phyloP scores from a whole-genome alignment of 2,797 vertebrate genomes.

The Synanceia verrucosa region DNA sequence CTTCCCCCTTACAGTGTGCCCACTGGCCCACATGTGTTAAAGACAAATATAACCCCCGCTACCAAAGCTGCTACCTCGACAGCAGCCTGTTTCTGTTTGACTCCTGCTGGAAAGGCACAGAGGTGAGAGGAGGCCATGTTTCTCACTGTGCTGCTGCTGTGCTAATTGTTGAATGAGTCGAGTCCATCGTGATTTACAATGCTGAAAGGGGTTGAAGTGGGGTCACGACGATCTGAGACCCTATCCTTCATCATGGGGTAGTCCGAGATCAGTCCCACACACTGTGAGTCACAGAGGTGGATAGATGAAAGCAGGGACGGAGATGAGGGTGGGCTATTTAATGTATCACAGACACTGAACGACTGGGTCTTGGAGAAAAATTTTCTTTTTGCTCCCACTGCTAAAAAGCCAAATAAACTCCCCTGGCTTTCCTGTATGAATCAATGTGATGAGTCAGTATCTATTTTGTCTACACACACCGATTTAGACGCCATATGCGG shows the following conservation, averaged over 20 bases:
- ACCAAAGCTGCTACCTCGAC: conserved; percentile 52
- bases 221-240: conserved; percentile 27
- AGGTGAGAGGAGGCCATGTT: conserved; percentile 51
- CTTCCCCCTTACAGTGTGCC: conserved; percentile 30
- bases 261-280: conserved; percentile 26
- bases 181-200: conserved; percentile 14
- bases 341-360: conserved; percentile 30
- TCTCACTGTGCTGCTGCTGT: conserved; percentile 23
- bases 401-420: conserved; percentile 10
- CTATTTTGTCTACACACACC: conserved; percentile 59
- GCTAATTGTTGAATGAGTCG: conserved; percentile 17
- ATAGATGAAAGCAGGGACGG: conserved; percentile 15
- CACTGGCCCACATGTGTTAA: conserved; percentile 68
- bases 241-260: conserved; percentile 20
- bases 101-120: conserved; percentile 49
- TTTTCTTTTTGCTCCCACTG: neutral
- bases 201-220: conserved; percentile 4
- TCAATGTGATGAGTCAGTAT: conserved; percentile 54
- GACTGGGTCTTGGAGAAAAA: conserved; percentile 18
- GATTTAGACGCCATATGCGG: conserved; percentile 55
- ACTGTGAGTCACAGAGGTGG: conserved; percentile 23
- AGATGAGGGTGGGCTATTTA: conserved; percentile 2
- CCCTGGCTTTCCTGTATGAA: conserved; percentile 17
- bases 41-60: conserved; percentile 77
- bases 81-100: conserved; percentile 51